Evolutionary conservation across 2,113 vertebrate species (phyloP), one percentile per base, ranked within the genome.

Genomic region (Empidonax alnorum): DNA sequence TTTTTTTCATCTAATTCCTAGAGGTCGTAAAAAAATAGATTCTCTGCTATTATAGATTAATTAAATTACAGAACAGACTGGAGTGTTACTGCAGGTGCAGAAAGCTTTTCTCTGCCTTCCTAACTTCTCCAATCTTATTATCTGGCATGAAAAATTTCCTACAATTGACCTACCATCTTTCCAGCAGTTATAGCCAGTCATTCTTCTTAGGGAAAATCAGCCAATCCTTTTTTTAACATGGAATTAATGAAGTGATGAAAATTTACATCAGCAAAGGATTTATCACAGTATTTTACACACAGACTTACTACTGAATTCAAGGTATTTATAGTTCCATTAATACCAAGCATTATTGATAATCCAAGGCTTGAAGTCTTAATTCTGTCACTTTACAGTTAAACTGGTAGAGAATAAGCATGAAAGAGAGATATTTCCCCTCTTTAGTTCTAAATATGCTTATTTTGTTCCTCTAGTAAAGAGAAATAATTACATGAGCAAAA

Each of bases 181-280:
- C 47, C 30, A 88, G 83, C 41, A 92, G 68, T 62, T 81, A 77
- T 72, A 73, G 28, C 41, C 76, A 94, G 27, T 27, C 56, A 84
- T 93, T 93, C 72, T 87, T 75, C 78, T 72, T 63, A 72, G 56
- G 2, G 7, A 89, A 94, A 95, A 90, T 88, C 39, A 75, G 37
- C n/a, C 79, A 95, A 63, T 90, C 75, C 46, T 80, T 94, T 85
- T 85, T 94, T 75, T 78, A 93, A 92, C 18, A 81, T 11, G 65
- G 80, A 86, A 86, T 94, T 96, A 96, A 96, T 93, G 75, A 90
- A 93, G 72, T 78, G 85, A 89, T 92, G 92, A 93, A 90, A 93
- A 93, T 93, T 87, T 93, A 62, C 88, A 68, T 94, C 90, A 95
- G 90, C 79, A 41, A 77, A 84, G 68, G 56, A 92, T 93, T 94